A percentile compares a stretch with the other conserved stretches of the same genome.
phyloP scores from a whole-genome alignment of 2,888 invertebrate genomes.

The Ferdinandea cuprea region DNA sequence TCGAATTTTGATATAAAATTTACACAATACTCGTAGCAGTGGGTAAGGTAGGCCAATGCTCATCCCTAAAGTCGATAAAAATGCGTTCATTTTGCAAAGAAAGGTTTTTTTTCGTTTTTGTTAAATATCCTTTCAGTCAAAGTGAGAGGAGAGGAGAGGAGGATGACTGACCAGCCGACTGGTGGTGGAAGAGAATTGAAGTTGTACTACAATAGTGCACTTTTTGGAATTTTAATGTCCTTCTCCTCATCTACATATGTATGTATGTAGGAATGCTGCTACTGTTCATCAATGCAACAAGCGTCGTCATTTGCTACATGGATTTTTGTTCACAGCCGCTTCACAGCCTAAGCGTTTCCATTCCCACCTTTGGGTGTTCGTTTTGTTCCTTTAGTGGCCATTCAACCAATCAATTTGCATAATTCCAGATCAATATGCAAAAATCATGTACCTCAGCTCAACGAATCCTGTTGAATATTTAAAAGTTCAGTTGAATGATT shows the following conservation, averaged over 20 bases:
- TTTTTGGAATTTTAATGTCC: slow-evolving; percentile 66
- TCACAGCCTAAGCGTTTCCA: slow-evolving; percentile 51
- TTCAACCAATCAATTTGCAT: slow-evolving; percentile 68
- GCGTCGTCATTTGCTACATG: slow-evolving; percentile 18
- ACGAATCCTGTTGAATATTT: slow-evolving; percentile 63
- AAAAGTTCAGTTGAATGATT: slow-evolving; percentile 61
- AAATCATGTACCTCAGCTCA: slow-evolving; percentile 52
- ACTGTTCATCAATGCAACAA: slow-evolving; percentile 52
- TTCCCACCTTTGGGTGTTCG: slow-evolving; percentile 11
- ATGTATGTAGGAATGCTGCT: slow-evolving; percentile 3
- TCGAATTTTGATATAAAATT: slow-evolving; percentile 68
- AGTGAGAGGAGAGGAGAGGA: too few species aligned
- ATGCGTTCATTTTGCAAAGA: slow-evolving; percentile 37
- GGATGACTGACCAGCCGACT: too few species aligned
- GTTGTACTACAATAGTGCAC: slow-evolving; percentile 32
- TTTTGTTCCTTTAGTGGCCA: slow-evolving; percentile 23
- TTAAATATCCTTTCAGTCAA: slow-evolving; percentile 7
- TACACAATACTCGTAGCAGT: slow-evolving; percentile 43
- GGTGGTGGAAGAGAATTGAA: too few species aligned
- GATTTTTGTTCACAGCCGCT: slow-evolving; percentile 21
- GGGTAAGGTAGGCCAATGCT: neutral
- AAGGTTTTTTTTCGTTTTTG: slow-evolving; percentile 28
- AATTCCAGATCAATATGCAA: slow-evolving; percentile 60
- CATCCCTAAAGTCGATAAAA: slow-evolving; percentile 5
- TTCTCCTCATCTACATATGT: slow-evolving; percentile 28